Percentiles rank a stretch among this genome's conserved stretches.
Evolutionary conservation across 2,888 invertebrate genomes (phyloP).

Genomic region (Diarsia brunnea): DNA sequence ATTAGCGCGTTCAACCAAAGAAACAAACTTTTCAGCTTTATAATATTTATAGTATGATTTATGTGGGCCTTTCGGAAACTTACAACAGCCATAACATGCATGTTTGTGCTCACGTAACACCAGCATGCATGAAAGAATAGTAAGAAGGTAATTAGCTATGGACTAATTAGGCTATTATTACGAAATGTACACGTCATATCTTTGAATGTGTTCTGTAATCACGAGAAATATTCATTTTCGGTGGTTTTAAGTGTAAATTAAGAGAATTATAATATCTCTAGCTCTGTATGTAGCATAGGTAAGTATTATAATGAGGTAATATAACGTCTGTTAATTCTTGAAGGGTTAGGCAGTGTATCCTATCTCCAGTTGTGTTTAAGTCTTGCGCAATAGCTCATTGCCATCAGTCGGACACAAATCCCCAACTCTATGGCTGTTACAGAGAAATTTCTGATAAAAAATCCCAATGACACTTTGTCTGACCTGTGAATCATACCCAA

Average conservation of each 20-base stretch:
- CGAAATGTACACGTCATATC: conserved; percentile 31
- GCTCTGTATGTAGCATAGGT: background rate
- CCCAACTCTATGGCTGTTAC: background rate
- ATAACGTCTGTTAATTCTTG: background rate
- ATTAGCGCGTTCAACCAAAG: too few relatives aligned
- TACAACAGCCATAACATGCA: conserved; percentile 10
- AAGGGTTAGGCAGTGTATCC: background rate
- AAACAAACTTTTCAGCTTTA: too few relatives aligned
- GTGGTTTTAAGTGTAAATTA: background rate
- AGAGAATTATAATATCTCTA: background rate
- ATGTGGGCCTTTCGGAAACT: background rate
- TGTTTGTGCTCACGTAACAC: conserved; percentile 35
- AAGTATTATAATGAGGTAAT: background rate
- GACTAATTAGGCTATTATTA: conserved; percentile 50
- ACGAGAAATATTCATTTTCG: background rate
- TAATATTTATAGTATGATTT: too few relatives aligned
- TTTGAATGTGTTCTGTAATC: background rate
- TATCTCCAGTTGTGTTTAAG: background rate
- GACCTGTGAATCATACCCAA: background rate
- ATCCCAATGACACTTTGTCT: background rate
- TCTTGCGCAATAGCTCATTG: background rate
- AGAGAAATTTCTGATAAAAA: too few relatives aligned
- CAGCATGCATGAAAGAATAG: conserved; percentile 47
- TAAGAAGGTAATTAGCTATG: conserved; percentile 37
- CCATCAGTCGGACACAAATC: background rate